Conservation (phyloP, 2,113 vertebrate genomes). For the Dasyurus viverrinus region DNA sequence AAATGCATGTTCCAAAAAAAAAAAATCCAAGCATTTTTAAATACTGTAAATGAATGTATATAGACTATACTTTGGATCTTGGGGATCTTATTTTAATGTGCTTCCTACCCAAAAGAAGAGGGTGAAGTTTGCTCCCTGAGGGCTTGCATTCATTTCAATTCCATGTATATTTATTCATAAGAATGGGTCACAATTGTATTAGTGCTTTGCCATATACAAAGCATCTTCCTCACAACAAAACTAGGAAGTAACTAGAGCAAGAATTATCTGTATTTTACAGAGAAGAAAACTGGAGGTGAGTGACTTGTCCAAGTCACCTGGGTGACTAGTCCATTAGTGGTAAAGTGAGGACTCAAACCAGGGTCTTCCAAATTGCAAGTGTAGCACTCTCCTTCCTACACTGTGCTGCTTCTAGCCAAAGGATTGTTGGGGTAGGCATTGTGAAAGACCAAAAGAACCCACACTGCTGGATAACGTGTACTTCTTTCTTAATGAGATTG, state of each 20-base stretch:
- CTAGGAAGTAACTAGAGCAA: background rate
- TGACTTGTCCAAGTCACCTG: background rate
- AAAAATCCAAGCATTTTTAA: constrained; percentile 55
- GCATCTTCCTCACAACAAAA: background rate
- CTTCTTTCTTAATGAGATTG: constrained; percentile 49
- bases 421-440: background rate
- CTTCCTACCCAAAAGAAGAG: constrained; percentile 33
- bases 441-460: constrained; percentile 56
- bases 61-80: constrained; percentile 59
- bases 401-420: constrained; percentile 15
- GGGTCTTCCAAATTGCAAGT: background rate
- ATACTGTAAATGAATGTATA: constrained; percentile 52
- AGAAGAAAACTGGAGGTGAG: background rate
- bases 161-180: constrained; percentile 1
- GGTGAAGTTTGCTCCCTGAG: background rate
- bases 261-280: background rate
- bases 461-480: background rate
- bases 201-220: background rate
- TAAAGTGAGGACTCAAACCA: background rate
- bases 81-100: constrained; percentile 43
- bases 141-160: constrained; percentile 54
- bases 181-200: background rate
- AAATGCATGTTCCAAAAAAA: constrained; percentile 59
- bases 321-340: background rate
- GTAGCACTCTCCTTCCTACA: background rate